A percentile compares a stretch with the other conserved stretches of the same genome.
These are phyloP conservation scores for Salmo trutta DNA, from an alignment of 2,797 vertebrate genomes.

Conservation along the genomic window DNA sequence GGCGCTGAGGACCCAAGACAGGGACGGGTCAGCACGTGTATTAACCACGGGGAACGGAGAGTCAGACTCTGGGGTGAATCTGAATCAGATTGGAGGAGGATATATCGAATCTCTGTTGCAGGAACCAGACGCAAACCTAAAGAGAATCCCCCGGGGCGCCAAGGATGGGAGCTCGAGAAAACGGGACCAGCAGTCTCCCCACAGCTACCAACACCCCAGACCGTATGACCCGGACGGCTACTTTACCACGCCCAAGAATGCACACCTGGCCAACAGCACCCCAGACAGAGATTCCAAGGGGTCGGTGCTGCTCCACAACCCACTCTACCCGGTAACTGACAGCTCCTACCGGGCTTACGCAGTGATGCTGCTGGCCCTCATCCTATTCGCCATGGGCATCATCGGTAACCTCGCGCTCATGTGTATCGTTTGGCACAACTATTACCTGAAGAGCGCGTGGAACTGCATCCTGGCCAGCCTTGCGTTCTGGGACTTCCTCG, in stretches of 20 bases:
- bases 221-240: slow-evolving; percentile 69
- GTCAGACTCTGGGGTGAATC: neutral
- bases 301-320: slow-evolving; percentile 79
- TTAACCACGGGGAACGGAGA: neutral
- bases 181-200: slow-evolving; percentile 43
- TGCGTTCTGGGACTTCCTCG: slow-evolving; percentile 92
- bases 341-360: slow-evolving; percentile 87
- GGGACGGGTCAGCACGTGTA: neutral
- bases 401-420: slow-evolving; percentile 92
- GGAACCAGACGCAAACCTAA: slow-evolving; percentile 13
- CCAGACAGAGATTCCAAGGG: slow-evolving; percentile 40
- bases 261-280: slow-evolving; percentile 19
- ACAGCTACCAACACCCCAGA: slow-evolving; percentile 58
- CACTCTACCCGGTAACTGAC: slow-evolving; percentile 83
- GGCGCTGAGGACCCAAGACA: neutral
- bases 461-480: slow-evolving; percentile 91
- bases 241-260: slow-evolving; percentile 71
- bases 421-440: slow-evolving; percentile 94
- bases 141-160: slow-evolving; percentile 59
- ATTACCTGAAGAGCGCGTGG: slow-evolving; percentile 92
- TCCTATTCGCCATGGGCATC: slow-evolving; percentile 86
- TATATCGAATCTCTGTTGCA: neutral
- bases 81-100: neutral
- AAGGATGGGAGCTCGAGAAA: slow-evolving; percentile 49
- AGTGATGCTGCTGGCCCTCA: slow-evolving; percentile 85